Base-by-base conservation (phyloP, 2,113 vertebrate genomes). In the Menidia beryllina region DNA sequence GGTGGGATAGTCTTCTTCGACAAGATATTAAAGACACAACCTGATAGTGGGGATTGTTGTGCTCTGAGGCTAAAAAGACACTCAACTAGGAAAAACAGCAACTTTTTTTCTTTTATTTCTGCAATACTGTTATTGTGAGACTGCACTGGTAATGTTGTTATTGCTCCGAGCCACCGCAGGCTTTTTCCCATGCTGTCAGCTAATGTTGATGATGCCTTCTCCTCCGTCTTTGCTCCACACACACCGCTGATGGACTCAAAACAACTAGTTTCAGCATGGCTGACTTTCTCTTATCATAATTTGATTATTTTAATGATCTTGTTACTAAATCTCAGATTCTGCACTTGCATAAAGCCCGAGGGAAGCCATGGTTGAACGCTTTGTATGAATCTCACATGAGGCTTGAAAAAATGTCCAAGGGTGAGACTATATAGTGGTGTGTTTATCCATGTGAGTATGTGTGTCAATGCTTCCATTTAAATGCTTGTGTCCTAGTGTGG, bases 281-380 rank as follows among this genome's bases (percentile, higher is more conserved):
- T 91, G 87, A 88, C 82, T 93, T 86, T 86, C 82, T 86, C 85
- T 93, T 90, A 90, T 90, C 83, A 88, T 94, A 93, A 93, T 93
- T 91, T 93, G 91, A 94, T 94, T 94, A 94, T 94, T 94, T 93
- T 94, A 93, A 94, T 93, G 92, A 92, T 92, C 89, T 91, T 88
- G 84, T 92, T 91, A 86, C 86, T 78, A 74, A 84, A 88, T 72
- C 86, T 84, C 84, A 91, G 87, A 88, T 59, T 49, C 58, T 85
- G 79, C 83, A 75, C 87, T 88, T 60, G 87, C 82, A 81, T 76
- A 77, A 85, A 81, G 81, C 86, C 76, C 12, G 84, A 63, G 84
- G 83, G 83, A 79, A 81, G 80, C 80, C 72, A 92, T 25, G 91
- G 84, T 84, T 82, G 77, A 93, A 70, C 60, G 90, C 81, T 47